Conservation (phyloP, 2,113 vertebrate genomes). For the Ascaphus truei region DNA sequence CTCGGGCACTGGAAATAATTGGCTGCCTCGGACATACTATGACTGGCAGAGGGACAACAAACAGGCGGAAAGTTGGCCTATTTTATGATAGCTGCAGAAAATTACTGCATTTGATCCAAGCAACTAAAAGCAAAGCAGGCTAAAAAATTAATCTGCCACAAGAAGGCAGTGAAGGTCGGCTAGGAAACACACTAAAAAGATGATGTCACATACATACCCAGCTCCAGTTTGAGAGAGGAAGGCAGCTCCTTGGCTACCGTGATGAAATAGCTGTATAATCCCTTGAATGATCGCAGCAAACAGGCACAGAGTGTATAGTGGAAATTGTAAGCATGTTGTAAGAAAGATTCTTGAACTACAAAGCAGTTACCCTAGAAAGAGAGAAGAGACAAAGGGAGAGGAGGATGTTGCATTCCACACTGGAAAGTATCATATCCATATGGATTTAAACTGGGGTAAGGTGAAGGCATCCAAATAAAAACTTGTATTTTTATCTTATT, state of each 20-base stretch:
- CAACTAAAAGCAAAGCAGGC: too few species aligned
- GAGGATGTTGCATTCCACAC: not conserved
- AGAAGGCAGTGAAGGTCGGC: not conserved
- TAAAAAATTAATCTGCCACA: not conserved
- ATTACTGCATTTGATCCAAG: too few species aligned
- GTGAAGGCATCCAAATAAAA: too few species aligned
- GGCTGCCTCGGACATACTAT: too few species aligned
- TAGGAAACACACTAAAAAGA: not conserved
- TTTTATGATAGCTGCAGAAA: too few species aligned
- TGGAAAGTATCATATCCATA: too few species aligned
- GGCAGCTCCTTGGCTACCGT: conserved; percentile 83
- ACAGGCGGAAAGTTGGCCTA: too few species aligned
- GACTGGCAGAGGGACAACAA: too few species aligned
- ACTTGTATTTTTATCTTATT: too few species aligned
- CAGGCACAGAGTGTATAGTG: conserved; percentile 88
- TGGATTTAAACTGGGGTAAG: too few species aligned
- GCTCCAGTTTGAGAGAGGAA: conserved; percentile 84
- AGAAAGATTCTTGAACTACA: conserved; percentile 84
- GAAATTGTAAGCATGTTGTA: conserved; percentile 88
- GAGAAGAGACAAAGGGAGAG: conserved; percentile 9
- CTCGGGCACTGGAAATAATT: too few species aligned
- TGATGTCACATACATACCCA: conserved; percentile 78
- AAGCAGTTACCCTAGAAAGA: conserved; percentile 81
- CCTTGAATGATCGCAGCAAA: conserved; percentile 88
- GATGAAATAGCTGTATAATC: conserved; percentile 88